phyloP scores from a whole-genome alignment of 1,140 invertebrate genomes.

The Magallana ariakensis region DNA sequence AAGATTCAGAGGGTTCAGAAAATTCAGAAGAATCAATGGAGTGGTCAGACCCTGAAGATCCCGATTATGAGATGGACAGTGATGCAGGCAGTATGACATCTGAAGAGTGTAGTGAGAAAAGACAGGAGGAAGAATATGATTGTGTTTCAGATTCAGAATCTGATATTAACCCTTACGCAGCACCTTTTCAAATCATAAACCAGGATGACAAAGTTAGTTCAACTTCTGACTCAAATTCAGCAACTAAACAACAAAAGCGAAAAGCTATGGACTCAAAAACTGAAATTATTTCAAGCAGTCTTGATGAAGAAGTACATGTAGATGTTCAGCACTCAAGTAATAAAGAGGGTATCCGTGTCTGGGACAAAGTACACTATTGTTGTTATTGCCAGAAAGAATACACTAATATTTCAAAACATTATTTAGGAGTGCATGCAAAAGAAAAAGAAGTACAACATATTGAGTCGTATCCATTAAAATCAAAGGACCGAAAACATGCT shows the following conservation, averaged over 20 bases:
- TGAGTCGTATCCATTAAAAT: conserved; percentile 2
- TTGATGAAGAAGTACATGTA: not conserved
- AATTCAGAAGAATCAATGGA: conserved; percentile 1
- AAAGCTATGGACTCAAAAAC: not conserved
- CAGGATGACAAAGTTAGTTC: not conserved
- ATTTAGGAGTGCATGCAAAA: conserved; percentile 42
- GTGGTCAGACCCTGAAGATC: not conserved
- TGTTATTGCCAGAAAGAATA: conserved; percentile 52
- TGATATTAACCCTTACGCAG: not conserved
- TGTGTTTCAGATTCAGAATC: conserved; percentile 8
- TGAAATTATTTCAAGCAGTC: not conserved
- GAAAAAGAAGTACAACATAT: conserved; percentile 51
- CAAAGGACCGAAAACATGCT: conserved; percentile 45
- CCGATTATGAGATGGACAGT: not conserved
- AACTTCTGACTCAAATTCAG: not conserved
- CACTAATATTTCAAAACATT: conserved; percentile 57
- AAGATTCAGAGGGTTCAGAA: not conserved
- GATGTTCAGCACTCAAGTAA: conserved; percentile 30
- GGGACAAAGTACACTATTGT: conserved; percentile 58
- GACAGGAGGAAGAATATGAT: not conserved
- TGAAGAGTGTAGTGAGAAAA: not conserved
- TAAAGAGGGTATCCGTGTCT: conserved; percentile 44
- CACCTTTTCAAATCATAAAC: not conserved
- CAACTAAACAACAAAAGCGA: not conserved
- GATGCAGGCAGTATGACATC: not conserved